phyloP scores from a whole-genome alignment of 2,113 vertebrate genomes.

The Cygnus atratus region DNA sequence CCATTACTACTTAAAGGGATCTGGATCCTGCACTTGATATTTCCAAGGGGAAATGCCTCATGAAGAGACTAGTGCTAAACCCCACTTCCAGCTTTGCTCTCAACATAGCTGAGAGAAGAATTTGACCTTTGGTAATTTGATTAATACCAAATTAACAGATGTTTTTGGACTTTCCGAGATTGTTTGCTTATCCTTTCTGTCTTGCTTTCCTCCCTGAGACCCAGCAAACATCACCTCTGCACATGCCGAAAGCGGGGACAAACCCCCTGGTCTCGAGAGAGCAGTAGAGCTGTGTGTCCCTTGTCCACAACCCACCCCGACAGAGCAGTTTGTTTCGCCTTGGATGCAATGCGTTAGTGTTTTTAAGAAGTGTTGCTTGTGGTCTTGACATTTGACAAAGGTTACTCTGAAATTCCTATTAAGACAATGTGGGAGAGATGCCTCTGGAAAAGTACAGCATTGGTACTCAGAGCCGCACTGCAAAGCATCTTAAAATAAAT shows the following conservation, averaged over 20 bases:
- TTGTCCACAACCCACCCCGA: neutral
- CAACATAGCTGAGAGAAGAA: neutral
- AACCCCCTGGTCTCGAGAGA: neutral
- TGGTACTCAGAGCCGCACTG: neutral
- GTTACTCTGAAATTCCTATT: slow-evolving; percentile 39
- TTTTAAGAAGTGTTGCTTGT: neutral
- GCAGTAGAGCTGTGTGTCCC: neutral
- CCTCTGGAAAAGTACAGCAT: slow-evolving; percentile 7
- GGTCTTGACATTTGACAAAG: slow-evolving; percentile 54
- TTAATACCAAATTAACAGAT: slow-evolving; percentile 31
- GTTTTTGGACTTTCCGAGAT: neutral
- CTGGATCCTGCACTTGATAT: neutral
- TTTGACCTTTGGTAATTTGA: slow-evolving; percentile 34
- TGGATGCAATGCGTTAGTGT: neutral
- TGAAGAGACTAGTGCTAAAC: neutral
- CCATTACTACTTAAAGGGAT: neutral
- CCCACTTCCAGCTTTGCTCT: neutral
- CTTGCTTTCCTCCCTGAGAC: neutral
- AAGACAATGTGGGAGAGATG: neutral
- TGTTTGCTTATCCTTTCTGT: neutral
- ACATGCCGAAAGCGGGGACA: neutral
- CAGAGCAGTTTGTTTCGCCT: neutral
- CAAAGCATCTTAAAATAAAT: slow-evolving; percentile 2
- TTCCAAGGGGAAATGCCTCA: neutral
- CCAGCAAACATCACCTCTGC: neutral